Conservation (phyloP, 35 echinoderm and acorn worm species). For the Stichopus chloronotus region DNA sequence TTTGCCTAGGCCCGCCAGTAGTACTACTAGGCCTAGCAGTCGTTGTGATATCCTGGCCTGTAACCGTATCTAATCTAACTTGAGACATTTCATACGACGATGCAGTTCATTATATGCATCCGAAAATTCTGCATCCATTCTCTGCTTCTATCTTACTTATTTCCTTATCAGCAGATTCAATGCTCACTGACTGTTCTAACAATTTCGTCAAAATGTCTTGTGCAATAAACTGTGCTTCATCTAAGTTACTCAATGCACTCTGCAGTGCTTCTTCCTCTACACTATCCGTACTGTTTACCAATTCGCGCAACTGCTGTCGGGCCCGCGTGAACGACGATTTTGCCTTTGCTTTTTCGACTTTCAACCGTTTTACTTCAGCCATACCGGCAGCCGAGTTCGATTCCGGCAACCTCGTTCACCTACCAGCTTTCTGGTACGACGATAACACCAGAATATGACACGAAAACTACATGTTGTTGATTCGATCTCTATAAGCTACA, state of each 20-base stretch:
- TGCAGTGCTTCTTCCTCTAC: not conserved
- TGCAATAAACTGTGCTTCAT: not conserved
- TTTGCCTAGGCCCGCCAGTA: too few relatives aligned
- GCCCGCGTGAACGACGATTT: not conserved
- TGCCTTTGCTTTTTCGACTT: too few relatives aligned
- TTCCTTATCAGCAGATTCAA: not conserved
- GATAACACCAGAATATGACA: too few relatives aligned
- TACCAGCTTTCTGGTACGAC: too few relatives aligned
- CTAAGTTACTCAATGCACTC: not conserved
- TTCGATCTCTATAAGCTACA: too few relatives aligned
- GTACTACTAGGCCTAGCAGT: not conserved
- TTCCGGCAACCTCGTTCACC: constrained; percentile 13
- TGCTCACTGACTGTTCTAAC: not conserved
- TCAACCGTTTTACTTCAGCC: too few relatives aligned
- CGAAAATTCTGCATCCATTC: not conserved
- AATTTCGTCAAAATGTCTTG: not conserved
- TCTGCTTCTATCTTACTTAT: not conserved
- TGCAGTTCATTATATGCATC: not conserved
- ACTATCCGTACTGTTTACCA: too few relatives aligned
- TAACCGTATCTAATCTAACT: too few relatives aligned
- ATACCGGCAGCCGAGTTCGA: not conserved
- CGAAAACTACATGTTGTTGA: too few relatives aligned
- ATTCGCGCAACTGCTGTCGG: too few relatives aligned
- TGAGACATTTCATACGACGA: not conserved
- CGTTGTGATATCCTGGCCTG: too few relatives aligned